Percentiles rank a stretch among this genome's conserved stretches.
phyloP scores from a whole-genome alignment of 2,888 invertebrate genomes.

The Sphaerolaimus hirsutus region DNA sequence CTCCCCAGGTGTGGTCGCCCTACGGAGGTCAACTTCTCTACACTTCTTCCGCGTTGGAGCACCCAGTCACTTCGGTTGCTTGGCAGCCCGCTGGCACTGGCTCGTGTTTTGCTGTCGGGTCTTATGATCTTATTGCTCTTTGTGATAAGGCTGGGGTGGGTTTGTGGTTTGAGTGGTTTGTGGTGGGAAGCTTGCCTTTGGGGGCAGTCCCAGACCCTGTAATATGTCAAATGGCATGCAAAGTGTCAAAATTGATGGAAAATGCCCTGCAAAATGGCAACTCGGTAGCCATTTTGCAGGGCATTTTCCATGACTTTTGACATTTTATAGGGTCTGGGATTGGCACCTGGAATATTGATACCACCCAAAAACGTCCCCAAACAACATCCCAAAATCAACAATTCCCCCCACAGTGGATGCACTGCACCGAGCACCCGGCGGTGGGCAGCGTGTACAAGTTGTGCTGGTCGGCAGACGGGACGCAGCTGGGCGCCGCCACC shows the following conservation, averaged over 20 bases:
- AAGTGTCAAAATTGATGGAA: too few species aligned
- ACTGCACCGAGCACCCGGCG: slow-evolving; percentile 61
- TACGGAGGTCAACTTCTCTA: slow-evolving; percentile 68
- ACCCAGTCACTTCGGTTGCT: slow-evolving; percentile 64
- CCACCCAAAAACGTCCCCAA: too few species aligned
- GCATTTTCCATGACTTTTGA: too few species aligned
- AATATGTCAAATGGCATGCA: too few species aligned
- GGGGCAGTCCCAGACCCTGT: too few species aligned
- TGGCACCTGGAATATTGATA: too few species aligned
- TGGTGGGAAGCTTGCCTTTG: too few species aligned
- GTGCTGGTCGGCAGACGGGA: slow-evolving; percentile 82
- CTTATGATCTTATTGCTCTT: slow-evolving; percentile 66
- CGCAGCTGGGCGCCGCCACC: slow-evolving; percentile 78
- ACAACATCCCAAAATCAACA: too few species aligned
- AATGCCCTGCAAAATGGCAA: too few species aligned
- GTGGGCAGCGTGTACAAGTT: slow-evolving; percentile 69
- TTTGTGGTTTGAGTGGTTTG: too few species aligned
- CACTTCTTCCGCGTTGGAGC: slow-evolving; percentile 56
- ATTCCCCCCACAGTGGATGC: slow-evolving; percentile 60
- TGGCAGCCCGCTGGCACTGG: slow-evolving; percentile 76
- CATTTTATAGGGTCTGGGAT: too few species aligned
- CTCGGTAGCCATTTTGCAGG: too few species aligned
- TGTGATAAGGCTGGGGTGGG: slow-evolving; percentile 75
- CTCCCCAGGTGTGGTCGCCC: slow-evolving; percentile 51
- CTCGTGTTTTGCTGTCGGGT: slow-evolving; percentile 72